Base-by-base conservation (phyloP, 92 coral and sea anemone species). In the Phenganax subtilis region DNA sequence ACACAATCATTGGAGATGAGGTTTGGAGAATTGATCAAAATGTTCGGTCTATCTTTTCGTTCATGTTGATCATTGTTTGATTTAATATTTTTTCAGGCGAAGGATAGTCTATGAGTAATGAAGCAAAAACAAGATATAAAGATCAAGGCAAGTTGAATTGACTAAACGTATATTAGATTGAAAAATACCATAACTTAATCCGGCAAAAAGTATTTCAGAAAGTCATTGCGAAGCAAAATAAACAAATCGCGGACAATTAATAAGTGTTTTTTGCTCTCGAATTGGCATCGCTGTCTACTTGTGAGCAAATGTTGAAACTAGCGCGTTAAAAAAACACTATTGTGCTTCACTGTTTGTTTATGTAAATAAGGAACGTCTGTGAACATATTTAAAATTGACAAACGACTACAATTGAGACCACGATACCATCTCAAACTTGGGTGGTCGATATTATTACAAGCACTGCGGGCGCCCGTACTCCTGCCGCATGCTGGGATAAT, bases 351-450 rank as follows among this genome's bases (percentile, higher is more conserved):
- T 58, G 81, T 76, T 76, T 76, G 81, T 76, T 76, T 76, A 59
- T 64, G 60, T 59, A 76, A 76, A 76, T 76, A 76, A 76, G 55
- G 64, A 8, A 16, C n/a, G 81, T 76, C 81, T 76, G 81, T 59
- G 70, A 76, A 51, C 67, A 69, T 75, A 75, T 76, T 76, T 76
- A 76, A 57, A 57, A 76, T 76, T 59, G 81, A 76, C 81, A 76
- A 76, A 76, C 70, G 57, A 12, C 59, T 58, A 47, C 28, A 76
- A 76, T 57, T 76, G 54, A 76, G 71, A 31, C 69, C 30, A 57
- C 16, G 81, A 76, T 57, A 59, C 29, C 12, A 75, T 54, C 81
- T 51, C 69, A 6, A 52, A 54, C 47, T 59, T 73, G 77, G 70
- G 69, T 76, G 81, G 67, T 51, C 67, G 70, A 27, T 58, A 52